These are phyloP conservation scores for Cricetomys ansorgei DNA, from an alignment of 2,113 vertebrate genomes.

Conservation along the genomic window DNA sequence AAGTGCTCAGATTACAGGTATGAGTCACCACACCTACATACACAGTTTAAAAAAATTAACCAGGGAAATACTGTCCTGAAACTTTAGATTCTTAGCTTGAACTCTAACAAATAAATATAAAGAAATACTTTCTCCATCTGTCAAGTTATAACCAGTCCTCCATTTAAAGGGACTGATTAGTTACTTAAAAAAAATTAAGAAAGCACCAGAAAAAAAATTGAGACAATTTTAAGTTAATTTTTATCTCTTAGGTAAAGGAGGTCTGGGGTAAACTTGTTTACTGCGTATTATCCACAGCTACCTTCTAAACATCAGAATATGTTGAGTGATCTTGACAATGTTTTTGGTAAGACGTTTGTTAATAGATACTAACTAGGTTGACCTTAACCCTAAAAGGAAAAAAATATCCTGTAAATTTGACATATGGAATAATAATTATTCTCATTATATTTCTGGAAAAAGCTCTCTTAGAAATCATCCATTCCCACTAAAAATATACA, in stretches of 20 bases:
- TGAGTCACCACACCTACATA: neutral
- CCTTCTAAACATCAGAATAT: neutral
- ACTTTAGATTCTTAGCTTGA: neutral
- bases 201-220: neutral
- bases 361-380: slow-evolving; percentile 52
- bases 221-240: slow-evolving; percentile 32
- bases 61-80: neutral
- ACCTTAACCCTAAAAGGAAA: neutral
- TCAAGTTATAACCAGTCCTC: neutral
- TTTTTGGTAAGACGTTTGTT: slow-evolving; percentile 22
- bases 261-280: neutral
- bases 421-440: slow-evolving; percentile 55
- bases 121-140: neutral
- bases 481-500: slow-evolving; percentile 77
- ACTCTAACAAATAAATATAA: neutral
- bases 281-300: neutral
- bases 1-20: neutral
- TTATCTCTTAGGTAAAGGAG: slow-evolving; percentile 6
- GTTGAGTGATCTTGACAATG: neutral
- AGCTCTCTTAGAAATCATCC: slow-evolving; percentile 57
- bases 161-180: neutral
- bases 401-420: neutral
- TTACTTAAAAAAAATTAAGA: neutral
- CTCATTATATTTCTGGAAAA: slow-evolving; percentile 65
- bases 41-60: neutral